phyloP scores from a whole-genome alignment of 2,888 invertebrate genomes.

The Arctia plantaginis region DNA sequence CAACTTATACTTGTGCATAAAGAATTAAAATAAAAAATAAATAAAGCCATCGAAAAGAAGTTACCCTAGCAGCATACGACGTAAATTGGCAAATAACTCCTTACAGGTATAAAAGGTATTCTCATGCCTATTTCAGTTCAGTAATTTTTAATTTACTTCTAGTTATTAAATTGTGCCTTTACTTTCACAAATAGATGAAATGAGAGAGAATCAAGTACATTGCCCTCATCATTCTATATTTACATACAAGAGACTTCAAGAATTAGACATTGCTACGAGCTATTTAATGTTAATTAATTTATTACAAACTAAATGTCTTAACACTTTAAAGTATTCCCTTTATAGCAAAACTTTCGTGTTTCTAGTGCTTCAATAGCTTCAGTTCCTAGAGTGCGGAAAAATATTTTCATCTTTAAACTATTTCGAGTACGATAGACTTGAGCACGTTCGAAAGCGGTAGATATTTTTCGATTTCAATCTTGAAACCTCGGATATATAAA shows the following conservation, averaged over 20 bases:
- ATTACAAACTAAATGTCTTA: not conserved
- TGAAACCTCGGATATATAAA: conserved; percentile 8
- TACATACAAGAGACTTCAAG: not conserved
- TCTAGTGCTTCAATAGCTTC: not conserved
- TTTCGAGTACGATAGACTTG: not conserved
- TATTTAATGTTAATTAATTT: not conserved
- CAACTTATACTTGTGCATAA: no score
- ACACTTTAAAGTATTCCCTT: not conserved
- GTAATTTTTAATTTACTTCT: no score
- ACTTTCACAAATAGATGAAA: not conserved
- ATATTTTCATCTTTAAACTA: conserved; percentile 8
- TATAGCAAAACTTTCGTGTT: conserved; percentile 4
- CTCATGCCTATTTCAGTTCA: no score
- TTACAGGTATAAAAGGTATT: not conserved
- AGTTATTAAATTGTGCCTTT: not conserved
- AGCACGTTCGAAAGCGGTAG: not conserved
- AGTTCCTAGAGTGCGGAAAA: conserved; percentile 1
- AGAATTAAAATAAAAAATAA: no score
- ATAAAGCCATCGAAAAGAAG: no score
- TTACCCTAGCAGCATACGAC: not conserved
- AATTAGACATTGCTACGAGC: not conserved
- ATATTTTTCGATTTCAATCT: conserved; percentile 7
- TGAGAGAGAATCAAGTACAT: not conserved
- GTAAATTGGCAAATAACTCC: not conserved
- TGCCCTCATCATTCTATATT: not conserved